Base-by-base conservation (phyloP, 2,888 invertebrate species). In the Drosophila emarginata region DNA sequence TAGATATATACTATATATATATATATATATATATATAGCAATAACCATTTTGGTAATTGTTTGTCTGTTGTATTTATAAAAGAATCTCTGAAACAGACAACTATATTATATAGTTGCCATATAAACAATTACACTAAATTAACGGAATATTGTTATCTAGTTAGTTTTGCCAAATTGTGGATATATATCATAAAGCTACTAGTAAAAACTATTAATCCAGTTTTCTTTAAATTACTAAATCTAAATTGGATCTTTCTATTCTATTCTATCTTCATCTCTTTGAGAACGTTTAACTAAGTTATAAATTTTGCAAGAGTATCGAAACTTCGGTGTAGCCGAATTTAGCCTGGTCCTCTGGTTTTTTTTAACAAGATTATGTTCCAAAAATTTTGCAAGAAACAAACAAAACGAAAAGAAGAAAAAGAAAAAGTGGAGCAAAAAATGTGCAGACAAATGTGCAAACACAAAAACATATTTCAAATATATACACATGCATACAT, bases 381-480 rank as follows among this genome's bases (percentile, higher is more conserved):
- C 18, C n/a, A 45, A 45, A 45, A 18, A 18, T 45, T 45, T 45
- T 45, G 45, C 18, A 45, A 18, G 11, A 45, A 45, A 45, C 45
- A 45, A 32, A n/a, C n/a, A n/a, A n/a, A n/a, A n/a, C n/a, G n/a
- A n/a, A n/a, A n/a, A n/a, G 6, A 28, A 28, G 28, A 3, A 28
- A 28, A 28, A 28, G 0, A 45, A 18, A 21, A 45, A 21, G 45
- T 11, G 12, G 65, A 65, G 23, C 23, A 26, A 28, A 52, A 14
- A 64, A 70, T 57, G 72, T 58, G 72, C 65, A 65, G 64, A 40
- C 64, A 72, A 72, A 64, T 72, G 51, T 37, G 63, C 56, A 77
- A 45, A 76, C 57, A 79, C 37, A 59, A 32, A 72, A 61, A 72
- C 36, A 81, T 54, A 66, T 52, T 76, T 57, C 70, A 64, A 62